These are phyloP conservation scores for Garrulus glandarius DNA, from an alignment of 2,797 vertebrate species.

Conservation along the genomic window DNA sequence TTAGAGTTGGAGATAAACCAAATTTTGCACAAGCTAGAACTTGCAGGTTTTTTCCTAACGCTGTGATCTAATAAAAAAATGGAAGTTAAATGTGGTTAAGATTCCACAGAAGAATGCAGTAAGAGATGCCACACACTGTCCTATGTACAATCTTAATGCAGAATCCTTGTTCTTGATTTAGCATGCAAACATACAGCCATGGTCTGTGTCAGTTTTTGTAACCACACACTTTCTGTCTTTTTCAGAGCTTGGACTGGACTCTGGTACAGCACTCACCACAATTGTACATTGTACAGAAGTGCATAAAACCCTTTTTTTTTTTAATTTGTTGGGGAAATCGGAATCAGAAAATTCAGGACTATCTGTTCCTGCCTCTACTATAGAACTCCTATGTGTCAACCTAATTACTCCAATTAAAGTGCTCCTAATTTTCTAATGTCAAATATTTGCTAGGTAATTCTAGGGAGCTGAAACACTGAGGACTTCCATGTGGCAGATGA, in stretches of 20 bases:
- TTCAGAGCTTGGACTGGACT: neutral
- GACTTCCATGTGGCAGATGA: neutral
- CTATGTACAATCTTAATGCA: neutral
- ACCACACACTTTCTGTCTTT: neutral
- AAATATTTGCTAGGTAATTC: neutral
- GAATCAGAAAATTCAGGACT: neutral
- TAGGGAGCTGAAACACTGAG: neutral
- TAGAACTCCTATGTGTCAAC: neutral
- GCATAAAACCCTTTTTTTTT: too few relatives aligned
- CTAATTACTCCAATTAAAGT: neutral
- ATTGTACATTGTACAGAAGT: neutral
- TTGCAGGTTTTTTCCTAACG: neutral
- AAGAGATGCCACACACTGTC: neutral
- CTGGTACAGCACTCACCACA: neutral
- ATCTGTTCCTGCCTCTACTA: neutral
- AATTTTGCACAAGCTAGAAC: neutral
- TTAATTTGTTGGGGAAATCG: neutral
- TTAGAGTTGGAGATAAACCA: neutral
- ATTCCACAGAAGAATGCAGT: neutral
- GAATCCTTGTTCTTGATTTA: neutral
- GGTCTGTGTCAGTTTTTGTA: neutral
- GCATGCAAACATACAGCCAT: neutral
- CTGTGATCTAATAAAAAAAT: neutral
- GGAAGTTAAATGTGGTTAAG: neutral
- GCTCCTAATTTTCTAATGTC: neutral